Conservation (phyloP, 2,888 invertebrate genomes). For the Sminthurides aquaticus region DNA sequence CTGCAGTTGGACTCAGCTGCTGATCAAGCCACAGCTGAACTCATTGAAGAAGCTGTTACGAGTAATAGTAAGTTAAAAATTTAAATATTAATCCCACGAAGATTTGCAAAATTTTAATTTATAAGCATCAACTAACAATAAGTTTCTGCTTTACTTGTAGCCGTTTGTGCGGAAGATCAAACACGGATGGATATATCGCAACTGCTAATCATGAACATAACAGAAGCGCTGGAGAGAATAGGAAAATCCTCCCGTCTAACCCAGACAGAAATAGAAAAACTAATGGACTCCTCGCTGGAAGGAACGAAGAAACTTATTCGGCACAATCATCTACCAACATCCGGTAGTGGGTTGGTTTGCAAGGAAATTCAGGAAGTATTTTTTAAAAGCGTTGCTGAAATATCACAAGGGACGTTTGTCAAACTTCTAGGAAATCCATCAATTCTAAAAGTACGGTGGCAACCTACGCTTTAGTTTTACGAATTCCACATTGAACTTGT, state of each 20-base stretch:
- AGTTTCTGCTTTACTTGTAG: background rate
- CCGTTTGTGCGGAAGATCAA: background rate
- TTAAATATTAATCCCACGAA: background rate
- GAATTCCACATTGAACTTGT: no score
- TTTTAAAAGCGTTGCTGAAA: conserved; percentile 3
- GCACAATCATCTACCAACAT: background rate
- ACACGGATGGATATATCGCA: conserved; percentile 19
- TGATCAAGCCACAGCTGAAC: no score
- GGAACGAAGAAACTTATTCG: background rate
- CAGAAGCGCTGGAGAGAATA: conserved; percentile 23
- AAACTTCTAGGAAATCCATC: conserved; percentile 20
- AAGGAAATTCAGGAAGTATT: conserved; percentile 12
- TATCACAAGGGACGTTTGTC: conserved; percentile 14
- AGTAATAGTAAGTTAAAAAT: background rate
- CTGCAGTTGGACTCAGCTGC: no score
- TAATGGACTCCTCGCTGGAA: background rate
- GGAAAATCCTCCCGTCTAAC: background rate
- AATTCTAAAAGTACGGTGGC: conserved; percentile 8
- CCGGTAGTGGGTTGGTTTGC: background rate
- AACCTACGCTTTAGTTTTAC: background rate
- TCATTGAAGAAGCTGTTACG: background rate
- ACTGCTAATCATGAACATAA: conserved; percentile 29
- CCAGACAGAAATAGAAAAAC: background rate
- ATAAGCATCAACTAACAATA: background rate
- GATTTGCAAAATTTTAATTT: background rate